Conservation (phyloP, 1,140 invertebrate species). For the Habropoda laboriosa region DNA sequence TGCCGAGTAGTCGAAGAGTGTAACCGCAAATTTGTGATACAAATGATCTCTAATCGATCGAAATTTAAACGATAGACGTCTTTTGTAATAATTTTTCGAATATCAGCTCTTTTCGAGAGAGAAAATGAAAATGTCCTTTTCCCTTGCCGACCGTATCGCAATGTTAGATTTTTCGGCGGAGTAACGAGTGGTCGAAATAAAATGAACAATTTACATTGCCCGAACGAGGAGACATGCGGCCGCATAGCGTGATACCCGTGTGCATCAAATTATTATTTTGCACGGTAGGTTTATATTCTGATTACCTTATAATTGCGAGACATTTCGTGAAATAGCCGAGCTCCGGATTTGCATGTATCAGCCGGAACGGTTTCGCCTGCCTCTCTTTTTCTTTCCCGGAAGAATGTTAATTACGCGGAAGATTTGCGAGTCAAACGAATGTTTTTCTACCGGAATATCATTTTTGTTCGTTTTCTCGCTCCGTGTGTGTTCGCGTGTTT, state of each 20-base stretch:
- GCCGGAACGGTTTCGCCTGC: not conserved
- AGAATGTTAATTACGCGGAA: conserved; percentile 49
- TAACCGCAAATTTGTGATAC: too few relatives aligned
- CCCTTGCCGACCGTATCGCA: not conserved
- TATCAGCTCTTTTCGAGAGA: too few relatives aligned
- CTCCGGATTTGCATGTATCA: conserved; percentile 50
- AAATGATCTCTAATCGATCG: too few relatives aligned
- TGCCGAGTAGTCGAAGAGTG: too few relatives aligned
- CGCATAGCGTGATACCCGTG: conserved; percentile 20
- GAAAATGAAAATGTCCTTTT: not conserved
- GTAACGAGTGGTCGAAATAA: conserved; percentile 22
- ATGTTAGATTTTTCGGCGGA: not conserved
- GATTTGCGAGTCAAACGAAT: conserved; percentile 37
- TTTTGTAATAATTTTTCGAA: too few relatives aligned
- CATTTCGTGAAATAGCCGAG: conserved; percentile 30
- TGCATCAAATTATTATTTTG: conserved; percentile 63
- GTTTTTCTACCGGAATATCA: not conserved
- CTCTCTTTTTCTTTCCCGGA: conserved; percentile 6
- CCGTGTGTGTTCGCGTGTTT: not conserved
- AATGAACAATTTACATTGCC: conserved; percentile 57
- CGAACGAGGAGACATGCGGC: conserved; percentile 7
- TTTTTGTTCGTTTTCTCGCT: not conserved
- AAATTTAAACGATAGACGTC: too few relatives aligned
- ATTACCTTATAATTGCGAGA: conserved; percentile 59
- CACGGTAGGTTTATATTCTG: conserved; percentile 50